Conservation (phyloP, 1,140 invertebrate species). For the Drusus annulatus region DNA sequence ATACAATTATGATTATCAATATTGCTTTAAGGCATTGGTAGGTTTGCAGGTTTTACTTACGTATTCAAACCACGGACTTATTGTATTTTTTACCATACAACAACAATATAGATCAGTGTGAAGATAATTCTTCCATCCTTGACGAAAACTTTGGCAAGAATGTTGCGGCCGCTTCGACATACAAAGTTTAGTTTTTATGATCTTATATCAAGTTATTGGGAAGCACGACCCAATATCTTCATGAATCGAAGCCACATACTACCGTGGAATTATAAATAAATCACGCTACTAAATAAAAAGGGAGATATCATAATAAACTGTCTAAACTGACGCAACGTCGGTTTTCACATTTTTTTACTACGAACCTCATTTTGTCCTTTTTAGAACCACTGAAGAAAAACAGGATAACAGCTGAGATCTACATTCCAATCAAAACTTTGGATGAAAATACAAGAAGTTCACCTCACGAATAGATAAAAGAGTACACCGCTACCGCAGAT, state of each 20-base stretch:
- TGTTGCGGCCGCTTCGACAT: not conserved
- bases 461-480: too few relatives aligned
- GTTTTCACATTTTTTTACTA: not conserved
- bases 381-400: not conserved
- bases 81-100: too few relatives aligned
- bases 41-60: too few relatives aligned
- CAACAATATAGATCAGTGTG: too few relatives aligned
- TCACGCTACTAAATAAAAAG: not conserved
- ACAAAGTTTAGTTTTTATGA: conserved; percentile 10
- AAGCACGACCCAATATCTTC: not conserved
- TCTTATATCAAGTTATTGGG: conserved; percentile 14
- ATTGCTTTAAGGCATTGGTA: too few relatives aligned
- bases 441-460: too few relatives aligned
- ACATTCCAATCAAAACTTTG: conserved; percentile 13
- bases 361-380: not conserved
- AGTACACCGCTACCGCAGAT: too few relatives aligned
- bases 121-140: too few relatives aligned
- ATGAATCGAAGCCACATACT: not conserved
- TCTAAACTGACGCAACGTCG: not conserved
- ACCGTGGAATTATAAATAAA: not conserved
- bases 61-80: too few relatives aligned
- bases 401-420: conserved; percentile 34
- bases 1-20: too few relatives aligned
- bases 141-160: not conserved
- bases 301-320: not conserved